Evolutionary conservation across 1,140 invertebrate genomes (phyloP).

Genomic region (Macrosteles quadrilineatus): DNA sequence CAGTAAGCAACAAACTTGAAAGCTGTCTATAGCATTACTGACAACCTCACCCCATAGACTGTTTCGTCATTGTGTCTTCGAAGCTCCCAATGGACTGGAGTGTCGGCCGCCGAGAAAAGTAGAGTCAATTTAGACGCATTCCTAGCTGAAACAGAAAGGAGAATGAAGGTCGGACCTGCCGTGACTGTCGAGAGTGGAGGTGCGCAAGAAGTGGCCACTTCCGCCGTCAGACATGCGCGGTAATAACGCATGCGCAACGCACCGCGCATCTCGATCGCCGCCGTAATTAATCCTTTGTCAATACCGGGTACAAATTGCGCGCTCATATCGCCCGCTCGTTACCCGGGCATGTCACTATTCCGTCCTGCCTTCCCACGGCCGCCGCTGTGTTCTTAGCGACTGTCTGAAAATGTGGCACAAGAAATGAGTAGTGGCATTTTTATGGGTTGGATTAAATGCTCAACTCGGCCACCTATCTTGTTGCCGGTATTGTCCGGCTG

Average conservation of each 20-base stretch:
- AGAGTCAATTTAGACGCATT: background rate
- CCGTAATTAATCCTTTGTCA: constrained; percentile 16
- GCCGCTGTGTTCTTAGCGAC: background rate
- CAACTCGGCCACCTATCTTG: no score
- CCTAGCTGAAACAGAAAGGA: constrained; percentile 8
- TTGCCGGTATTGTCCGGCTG: no score
- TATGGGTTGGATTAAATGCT: no score
- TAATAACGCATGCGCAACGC: background rate
- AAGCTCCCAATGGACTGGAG: no score
- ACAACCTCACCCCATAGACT: no score
- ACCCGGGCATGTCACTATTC: constrained; percentile 15
- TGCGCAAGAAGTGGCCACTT: constrained; percentile 5
- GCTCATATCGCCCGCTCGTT: constrained; percentile 1
- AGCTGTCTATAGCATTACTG: no score
- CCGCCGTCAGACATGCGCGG: background rate
- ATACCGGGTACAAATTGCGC: constrained; percentile 13
- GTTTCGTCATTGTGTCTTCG: no score
- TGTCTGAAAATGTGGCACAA: constrained; percentile 1
- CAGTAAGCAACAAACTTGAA: no score
- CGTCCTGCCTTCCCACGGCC: constrained; percentile 3
- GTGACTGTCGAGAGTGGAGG: background rate
- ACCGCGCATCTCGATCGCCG: background rate
- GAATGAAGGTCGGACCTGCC: background rate
- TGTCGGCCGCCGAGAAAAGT: no score
- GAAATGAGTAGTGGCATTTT: no score